phyloP scores from a whole-genome alignment of 2,113 vertebrate species.

The Hemibagrus wyckioides region DNA sequence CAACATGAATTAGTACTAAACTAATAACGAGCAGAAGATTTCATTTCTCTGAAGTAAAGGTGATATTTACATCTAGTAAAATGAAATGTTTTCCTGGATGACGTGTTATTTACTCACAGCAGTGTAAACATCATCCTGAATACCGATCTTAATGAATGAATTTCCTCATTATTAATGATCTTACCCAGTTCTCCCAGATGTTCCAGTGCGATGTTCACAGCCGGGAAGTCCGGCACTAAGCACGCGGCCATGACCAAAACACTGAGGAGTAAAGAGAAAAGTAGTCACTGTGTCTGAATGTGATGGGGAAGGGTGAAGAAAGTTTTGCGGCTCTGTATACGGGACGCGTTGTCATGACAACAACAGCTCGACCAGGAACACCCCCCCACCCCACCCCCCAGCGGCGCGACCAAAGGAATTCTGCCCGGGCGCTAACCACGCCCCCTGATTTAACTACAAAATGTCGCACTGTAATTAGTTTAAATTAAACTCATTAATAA shows the following conservation, averaged over 20 bases:
- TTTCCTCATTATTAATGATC: conserved; percentile 24
- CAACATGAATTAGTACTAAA: neutral
- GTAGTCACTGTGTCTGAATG: too few relatives aligned
- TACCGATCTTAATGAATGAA: neutral
- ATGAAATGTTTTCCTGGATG: neutral
- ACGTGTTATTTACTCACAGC: neutral
- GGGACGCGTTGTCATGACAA: conserved; percentile 33
- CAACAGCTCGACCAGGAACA: neutral
- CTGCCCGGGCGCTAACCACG: neutral
- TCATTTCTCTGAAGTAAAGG: neutral
- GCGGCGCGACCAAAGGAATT: neutral
- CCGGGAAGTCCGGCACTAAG: conserved; percentile 63
- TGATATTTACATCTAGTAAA: neutral
- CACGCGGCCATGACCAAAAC: conserved; percentile 61
- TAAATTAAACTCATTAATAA: neutral
- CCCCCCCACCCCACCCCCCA: neutral
- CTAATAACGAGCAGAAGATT: neutral
- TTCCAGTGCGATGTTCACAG: conserved; percentile 64
- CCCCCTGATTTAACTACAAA: neutral
- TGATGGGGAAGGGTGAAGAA: neutral
- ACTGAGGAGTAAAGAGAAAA: neutral
- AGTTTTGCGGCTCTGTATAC: neutral
- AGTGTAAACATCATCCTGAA: neutral
- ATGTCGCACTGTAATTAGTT: neutral
- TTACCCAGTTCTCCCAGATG: conserved; percentile 73